Conservation (phyloP, 2,888 invertebrate genomes). For the Eustalomyia histrio region DNA sequence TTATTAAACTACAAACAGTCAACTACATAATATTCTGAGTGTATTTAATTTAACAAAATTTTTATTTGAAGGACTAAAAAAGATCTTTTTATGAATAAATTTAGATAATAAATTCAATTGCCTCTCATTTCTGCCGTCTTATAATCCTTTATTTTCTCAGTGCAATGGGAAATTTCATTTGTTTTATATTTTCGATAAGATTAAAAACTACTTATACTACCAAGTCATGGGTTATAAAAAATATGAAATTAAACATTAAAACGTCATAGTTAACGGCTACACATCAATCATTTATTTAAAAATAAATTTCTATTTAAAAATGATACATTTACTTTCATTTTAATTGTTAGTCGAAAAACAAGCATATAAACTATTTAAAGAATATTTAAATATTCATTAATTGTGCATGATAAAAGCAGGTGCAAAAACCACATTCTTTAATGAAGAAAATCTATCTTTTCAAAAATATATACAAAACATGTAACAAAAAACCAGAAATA, state of each 20-base stretch:
- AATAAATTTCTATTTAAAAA: neutral
- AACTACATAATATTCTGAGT: too few relatives aligned
- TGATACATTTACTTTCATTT: neutral
- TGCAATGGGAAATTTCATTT: too few relatives aligned
- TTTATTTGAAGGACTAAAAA: too few relatives aligned
- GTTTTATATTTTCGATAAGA: too few relatives aligned
- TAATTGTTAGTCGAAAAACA: neutral
- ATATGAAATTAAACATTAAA: neutral
- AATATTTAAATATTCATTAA: neutral
- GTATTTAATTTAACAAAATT: too few relatives aligned
- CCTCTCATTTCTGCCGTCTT: too few relatives aligned
- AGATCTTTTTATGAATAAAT: too few relatives aligned
- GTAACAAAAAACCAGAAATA: neutral
- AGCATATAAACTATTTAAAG: neutral
- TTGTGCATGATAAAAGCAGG: slow-evolving; percentile 30
- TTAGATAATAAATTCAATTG: too few relatives aligned
- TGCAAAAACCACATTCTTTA: slow-evolving; percentile 48
- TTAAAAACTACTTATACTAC: too few relatives aligned
- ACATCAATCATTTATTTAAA: neutral
- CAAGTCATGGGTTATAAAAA: too few relatives aligned
- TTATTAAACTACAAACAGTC: too few relatives aligned
- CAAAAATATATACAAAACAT: neutral
- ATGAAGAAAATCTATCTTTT: slow-evolving; percentile 30
- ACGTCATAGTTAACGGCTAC: neutral
- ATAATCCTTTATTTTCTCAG: too few relatives aligned